Evolutionary conservation across 2,888 invertebrate genomes (phyloP), one percentile per base, ranked within the genome.

Genomic region (Acronicta alni): DNA sequence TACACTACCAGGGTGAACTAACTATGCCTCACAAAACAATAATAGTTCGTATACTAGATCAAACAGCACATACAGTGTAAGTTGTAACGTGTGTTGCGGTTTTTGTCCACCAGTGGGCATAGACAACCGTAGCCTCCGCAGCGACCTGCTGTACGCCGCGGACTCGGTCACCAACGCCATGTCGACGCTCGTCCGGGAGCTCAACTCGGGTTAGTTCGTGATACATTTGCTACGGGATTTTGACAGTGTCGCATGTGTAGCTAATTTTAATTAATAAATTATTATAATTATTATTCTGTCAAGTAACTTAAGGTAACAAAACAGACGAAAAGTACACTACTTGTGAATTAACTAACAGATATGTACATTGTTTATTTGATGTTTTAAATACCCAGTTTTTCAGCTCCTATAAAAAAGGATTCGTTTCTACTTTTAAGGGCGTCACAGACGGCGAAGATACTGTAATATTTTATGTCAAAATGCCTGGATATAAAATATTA

Each of bases 131-230:
- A 97, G 96, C 75, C 95, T 97, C 51, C 95, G 97, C 81, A 97
- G 98, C 85, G 98, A 99, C 91, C 95, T 99, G 55, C 95, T 99
- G 75, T 97, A 98, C 83, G 99, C 99, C 45, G 99, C 99, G 43
- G 99, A 99, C 92, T 99, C 98, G 26, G 99, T 99, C 77, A 99
- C 99, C 65, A 98, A 98, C 92, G 99, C 99, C 66, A 99, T 99
- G 99, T 98, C 99, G 35, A 98, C 98, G 23, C 96, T 99, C 78
- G 99, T 99, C 78, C 96, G 98, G 89, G 99, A 99, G 95, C 96
- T 99, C 54, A 99, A 99, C 92, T 97, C 98, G 95, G 98, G 97
- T 97, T 93, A 94, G 95, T 75, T 45, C 47, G 54, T 55, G 32
- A 30, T 30, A 54, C 43, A 41, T 32, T 58, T 54, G 47, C 17